These are phyloP conservation scores for Napeogenes inachia DNA, from an alignment of 2,888 invertebrate genomes.

Conservation along the genomic window DNA sequence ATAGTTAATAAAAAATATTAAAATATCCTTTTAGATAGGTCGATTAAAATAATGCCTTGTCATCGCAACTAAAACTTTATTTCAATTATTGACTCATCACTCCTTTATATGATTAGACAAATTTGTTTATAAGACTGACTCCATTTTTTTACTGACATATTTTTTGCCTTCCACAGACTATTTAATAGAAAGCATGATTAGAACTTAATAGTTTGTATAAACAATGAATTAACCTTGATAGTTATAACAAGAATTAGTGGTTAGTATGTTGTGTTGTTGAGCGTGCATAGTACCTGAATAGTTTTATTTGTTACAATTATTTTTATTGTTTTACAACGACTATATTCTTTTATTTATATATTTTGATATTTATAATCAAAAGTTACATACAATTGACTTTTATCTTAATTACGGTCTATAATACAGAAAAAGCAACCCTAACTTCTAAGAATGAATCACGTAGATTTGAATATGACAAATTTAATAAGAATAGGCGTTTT, in stretches of 20 bases:
- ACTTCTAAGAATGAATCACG: too few relatives aligned
- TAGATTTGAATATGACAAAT: too few relatives aligned
- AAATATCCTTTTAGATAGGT: conserved; percentile 32
- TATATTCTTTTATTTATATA: too few relatives aligned
- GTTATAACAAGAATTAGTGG: neutral
- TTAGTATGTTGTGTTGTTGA: too few relatives aligned
- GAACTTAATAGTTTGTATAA: neutral
- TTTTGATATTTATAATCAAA: too few relatives aligned
- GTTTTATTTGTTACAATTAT: too few relatives aligned
- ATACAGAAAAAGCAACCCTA: too few relatives aligned
- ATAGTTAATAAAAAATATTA: conserved; percentile 57
- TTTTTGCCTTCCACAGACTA: neutral
- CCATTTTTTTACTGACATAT: neutral
- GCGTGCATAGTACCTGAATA: too few relatives aligned
- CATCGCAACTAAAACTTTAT: conserved; percentile 68
- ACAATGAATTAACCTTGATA: neutral
- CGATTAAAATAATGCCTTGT: conserved; percentile 44
- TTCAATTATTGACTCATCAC: conserved; percentile 57
- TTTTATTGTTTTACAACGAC: too few relatives aligned
- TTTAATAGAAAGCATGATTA: conserved; percentile 2
- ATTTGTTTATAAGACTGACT: neutral
- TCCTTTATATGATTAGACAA: conserved; percentile 37
- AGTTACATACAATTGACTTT: too few relatives aligned
- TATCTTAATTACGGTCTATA: too few relatives aligned
- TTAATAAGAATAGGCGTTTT: too few relatives aligned